Evolutionary conservation across 2,113 vertebrate genomes (phyloP), one percentile per base, ranked within the genome.

Genomic region (Oryzias celebensis): DNA sequence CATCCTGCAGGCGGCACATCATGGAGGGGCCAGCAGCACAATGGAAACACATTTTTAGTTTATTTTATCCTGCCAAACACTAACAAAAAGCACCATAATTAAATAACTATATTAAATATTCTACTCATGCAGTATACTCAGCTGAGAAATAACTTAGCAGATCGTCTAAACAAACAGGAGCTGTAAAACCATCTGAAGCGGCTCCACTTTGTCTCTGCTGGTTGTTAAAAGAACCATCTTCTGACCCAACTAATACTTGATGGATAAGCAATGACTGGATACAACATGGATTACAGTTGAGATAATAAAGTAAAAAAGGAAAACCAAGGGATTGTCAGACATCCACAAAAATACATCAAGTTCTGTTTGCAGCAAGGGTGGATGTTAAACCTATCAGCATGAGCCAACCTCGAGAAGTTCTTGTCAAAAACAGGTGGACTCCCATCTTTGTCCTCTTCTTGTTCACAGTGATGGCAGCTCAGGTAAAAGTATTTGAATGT

Each of bases 121-220:
- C 75, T 79, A 68, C 46, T 73, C 89, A 92, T 91, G 90, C 89
- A 88, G 78, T 89, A 88, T 88, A 85, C 45, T 84, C 68, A 58
- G 80, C 65, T 78, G 73, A 81, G 73, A 83, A 91, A 92, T 91
- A 88, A 92, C 65, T 91, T 90, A 92, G 85, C 54, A n/a, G 52
- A 83, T 76, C 58, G 59, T 73, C 81, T 71, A 56, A 59, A 16
- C 7, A 7, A 3, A 62, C 28, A 5, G 18, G 45, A 72, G 44
- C 28, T 22, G 26, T 0, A 10, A 36, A 36, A 36, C 36, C 36
- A 2, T 36, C 8, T 36, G 31, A 8, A 36, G 31, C 31, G 49
- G n/a, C 61, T 70, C 50, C 49, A 52, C 48, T 46, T 43, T 15
- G 26, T 45, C 49, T 68, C 62, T 59, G 18, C 42, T 73, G 73